Conservation (phyloP, 2,797 vertebrate genomes). For the Toxotes lorentzi region DNA sequence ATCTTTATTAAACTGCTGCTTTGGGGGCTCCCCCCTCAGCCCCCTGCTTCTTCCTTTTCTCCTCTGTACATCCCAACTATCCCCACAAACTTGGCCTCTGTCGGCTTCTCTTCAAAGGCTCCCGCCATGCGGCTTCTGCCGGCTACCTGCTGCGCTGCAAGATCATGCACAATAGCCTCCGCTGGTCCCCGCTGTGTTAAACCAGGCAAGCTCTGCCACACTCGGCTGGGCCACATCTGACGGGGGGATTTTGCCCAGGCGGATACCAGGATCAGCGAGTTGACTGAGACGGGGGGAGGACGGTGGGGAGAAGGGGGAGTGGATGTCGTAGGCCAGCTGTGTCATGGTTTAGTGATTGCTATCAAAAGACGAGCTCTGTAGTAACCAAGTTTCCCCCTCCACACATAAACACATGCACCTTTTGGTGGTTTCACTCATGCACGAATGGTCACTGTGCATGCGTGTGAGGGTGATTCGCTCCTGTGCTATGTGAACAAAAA, state of each 20-base stretch:
- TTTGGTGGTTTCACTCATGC: conserved; percentile 46
- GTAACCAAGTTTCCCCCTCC: conserved; percentile 25
- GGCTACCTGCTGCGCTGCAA: conserved; percentile 79
- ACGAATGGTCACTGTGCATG: conserved; percentile 32
- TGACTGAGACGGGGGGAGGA: conserved; percentile 42
- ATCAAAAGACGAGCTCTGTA: conserved; percentile 58
- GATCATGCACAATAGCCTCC: conserved; percentile 72
- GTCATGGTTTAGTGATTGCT: conserved; percentile 72
- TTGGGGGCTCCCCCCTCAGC: conserved; percentile 44
- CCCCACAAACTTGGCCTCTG: conserved; percentile 69
- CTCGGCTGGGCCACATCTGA: conserved; percentile 80
- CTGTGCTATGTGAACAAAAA: conserved; percentile 25
- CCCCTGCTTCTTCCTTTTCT: conserved; percentile 62
- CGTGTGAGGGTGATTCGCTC: conserved; percentile 13
- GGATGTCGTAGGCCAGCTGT: conserved; percentile 73
- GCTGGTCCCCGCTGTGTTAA: conserved; percentile 71
- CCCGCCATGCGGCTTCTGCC: conserved; percentile 79
- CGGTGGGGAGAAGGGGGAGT: conserved; percentile 1
- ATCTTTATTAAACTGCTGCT: conserved; percentile 84
- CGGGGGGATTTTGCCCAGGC: conserved; percentile 45
- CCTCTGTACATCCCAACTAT: conserved; percentile 68
- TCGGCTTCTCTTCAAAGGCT: conserved; percentile 78
- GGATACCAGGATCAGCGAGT: conserved; percentile 56
- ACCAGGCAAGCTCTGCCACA: conserved; percentile 77
- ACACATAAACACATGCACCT: conserved; percentile 39